Evolutionary conservation across 2,113 vertebrate genomes (phyloP).

Genomic region (Sula dactylatra): DNA sequence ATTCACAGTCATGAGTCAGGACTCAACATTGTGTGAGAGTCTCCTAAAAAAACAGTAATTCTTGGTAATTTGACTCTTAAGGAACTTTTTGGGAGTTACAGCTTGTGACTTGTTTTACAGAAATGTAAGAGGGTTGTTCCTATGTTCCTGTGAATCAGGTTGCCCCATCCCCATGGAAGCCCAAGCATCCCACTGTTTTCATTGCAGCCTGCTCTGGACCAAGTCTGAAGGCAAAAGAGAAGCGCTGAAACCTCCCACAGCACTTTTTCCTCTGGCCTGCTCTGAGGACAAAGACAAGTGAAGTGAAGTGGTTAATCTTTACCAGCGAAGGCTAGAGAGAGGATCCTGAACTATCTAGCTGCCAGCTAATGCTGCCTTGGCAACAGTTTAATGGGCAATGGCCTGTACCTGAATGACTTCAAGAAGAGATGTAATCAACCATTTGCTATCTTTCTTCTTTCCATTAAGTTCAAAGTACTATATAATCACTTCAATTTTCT

Average conservation of each 20-base stretch:
- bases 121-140: neutral
- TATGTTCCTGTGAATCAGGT: neutral
- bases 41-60: neutral
- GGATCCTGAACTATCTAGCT: neutral
- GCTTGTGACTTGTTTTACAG: neutral
- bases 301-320: neutral
- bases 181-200: neutral
- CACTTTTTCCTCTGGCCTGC: neutral
- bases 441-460: constrained; percentile 14
- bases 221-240: neutral
- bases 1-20: neutral
- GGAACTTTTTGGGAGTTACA: neutral
- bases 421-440: constrained; percentile 24
- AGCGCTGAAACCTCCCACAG: neutral
- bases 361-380: neutral
- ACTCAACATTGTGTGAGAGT: neutral
- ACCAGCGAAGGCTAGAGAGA: neutral
- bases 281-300: neutral
- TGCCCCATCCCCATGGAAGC: neutral
- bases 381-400: neutral
- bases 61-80: neutral
- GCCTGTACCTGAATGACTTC: constrained; percentile 14
- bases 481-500: constrained; percentile 53
- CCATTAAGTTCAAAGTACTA: constrained; percentile 55
- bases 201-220: neutral